These are phyloP conservation scores for Dipodomys merriami DNA, from an alignment of 2,113 vertebrate genomes.

Conservation along the genomic window DNA sequence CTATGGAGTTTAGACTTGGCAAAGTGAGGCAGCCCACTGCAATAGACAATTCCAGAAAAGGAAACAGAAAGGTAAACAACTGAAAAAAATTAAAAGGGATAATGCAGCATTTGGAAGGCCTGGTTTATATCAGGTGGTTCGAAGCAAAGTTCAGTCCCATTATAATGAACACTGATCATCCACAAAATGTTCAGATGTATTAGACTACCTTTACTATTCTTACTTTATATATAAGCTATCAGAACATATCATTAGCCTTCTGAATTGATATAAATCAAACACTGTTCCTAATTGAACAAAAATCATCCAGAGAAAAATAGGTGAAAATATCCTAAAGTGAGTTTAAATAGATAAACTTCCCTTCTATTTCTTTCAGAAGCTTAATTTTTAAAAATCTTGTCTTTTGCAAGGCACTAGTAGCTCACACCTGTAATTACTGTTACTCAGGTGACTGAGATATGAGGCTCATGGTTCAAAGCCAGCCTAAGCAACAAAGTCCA, in stretches of 20 bases:
- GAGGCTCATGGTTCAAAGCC: no score
- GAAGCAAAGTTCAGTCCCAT: no score
- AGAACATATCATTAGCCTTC: background rate
- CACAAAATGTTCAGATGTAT: background rate
- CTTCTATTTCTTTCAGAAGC: background rate
- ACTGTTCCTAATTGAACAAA: background rate
- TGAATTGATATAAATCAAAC: background rate
- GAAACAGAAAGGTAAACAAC: no score
- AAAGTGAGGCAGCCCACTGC: background rate
- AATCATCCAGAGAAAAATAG: background rate
- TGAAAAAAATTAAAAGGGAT: no score
- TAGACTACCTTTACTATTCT: background rate
- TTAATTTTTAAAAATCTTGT: background rate
- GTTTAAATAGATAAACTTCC: background rate
- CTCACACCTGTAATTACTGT: no score
- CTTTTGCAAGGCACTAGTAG: no score
- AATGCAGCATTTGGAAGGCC: no score
- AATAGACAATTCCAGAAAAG: no score
- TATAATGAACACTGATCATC: background rate
- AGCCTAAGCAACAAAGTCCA: no score
- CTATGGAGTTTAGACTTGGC: slow-evolving; percentile 61
- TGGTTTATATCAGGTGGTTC: no score
- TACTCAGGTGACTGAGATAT: no score
- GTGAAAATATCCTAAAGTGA: background rate
- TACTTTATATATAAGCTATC: background rate